These are phyloP conservation scores for Myzus persicae DNA, from an alignment of 1,140 invertebrate genomes.

Conservation along the genomic window DNA sequence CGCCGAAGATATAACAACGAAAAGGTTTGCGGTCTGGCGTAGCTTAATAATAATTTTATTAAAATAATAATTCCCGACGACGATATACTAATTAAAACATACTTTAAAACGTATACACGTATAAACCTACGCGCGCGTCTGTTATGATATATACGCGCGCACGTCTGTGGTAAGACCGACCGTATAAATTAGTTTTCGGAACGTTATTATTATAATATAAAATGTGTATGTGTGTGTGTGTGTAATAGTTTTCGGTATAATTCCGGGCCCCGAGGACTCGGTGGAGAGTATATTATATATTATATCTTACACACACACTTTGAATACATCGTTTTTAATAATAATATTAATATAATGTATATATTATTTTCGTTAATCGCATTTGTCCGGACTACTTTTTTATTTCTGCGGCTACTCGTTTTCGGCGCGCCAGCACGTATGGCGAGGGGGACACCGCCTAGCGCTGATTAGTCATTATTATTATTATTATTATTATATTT, in stretches of 20 bases:
- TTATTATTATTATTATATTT: slow-evolving; percentile 20
- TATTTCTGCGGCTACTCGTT: slow-evolving; percentile 2
- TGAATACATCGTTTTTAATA: slow-evolving; percentile 10
- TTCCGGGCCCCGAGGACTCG: neutral
- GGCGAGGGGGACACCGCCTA: neutral
- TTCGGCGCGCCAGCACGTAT: neutral
- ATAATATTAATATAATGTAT: slow-evolving; percentile 17
- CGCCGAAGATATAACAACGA: no score
- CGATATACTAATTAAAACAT: slow-evolving; percentile 41
- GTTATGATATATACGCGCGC: neutral
- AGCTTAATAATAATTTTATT: neutral
- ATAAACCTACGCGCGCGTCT: neutral
- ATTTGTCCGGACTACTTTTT: slow-evolving; percentile 23
- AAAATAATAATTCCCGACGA: neutral
- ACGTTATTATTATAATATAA: slow-evolving; percentile 17
- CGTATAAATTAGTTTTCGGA: slow-evolving; percentile 34
- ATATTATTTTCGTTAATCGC: slow-evolving; percentile 17
- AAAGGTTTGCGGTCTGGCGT: neutral
- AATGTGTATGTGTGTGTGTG: neutral
- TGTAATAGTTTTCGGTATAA: slow-evolving; percentile 13
- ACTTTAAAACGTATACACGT: neutral
- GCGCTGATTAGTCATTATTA: slow-evolving; percentile 8
- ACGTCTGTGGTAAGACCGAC: neutral
- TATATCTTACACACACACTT: neutral
- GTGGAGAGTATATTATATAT: neutral